These are phyloP conservation scores for Hyalella azteca DNA, from an alignment of 2,888 invertebrate genomes.

Conservation along the genomic window DNA sequence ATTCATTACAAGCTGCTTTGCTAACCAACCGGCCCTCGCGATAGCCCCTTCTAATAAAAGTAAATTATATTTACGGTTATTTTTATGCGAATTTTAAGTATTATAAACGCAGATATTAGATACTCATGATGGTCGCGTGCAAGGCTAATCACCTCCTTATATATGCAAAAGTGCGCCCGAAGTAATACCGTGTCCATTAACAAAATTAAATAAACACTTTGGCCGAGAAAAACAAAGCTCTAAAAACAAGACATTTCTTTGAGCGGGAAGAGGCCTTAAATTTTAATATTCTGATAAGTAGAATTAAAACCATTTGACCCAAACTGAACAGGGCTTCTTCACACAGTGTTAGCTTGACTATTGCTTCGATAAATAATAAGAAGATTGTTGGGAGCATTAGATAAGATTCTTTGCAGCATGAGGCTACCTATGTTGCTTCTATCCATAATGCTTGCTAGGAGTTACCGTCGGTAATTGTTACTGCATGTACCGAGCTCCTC, in stretches of 20 bases:
- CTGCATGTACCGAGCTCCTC: slow-evolving; percentile 28
- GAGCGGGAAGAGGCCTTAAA: slow-evolving; percentile 33
- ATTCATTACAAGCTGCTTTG: slow-evolving; percentile 33
- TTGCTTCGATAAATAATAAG: slow-evolving; percentile 34
- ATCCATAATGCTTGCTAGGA: not conserved
- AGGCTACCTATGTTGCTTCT: slow-evolving; percentile 16
- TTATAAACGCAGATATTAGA: slow-evolving; percentile 40
- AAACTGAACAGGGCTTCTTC: slow-evolving; percentile 15
- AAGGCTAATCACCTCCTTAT: slow-evolving; percentile 36
- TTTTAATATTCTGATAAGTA: slow-evolving; percentile 40
- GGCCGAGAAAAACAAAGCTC: slow-evolving; percentile 26
- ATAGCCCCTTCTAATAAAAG: slow-evolving; percentile 42
- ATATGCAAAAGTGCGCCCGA: slow-evolving; percentile 34
- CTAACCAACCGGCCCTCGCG: slow-evolving; percentile 28
- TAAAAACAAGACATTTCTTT: slow-evolving; percentile 34
- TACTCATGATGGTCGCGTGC: slow-evolving; percentile 35
- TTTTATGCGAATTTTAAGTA: slow-evolving; percentile 38
- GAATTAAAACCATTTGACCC: slow-evolving; percentile 37
- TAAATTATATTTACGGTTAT: slow-evolving; percentile 41
- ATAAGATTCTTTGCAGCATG: slow-evolving; percentile 28
- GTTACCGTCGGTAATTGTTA: slow-evolving; percentile 26
- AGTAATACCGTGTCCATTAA: slow-evolving; percentile 38
- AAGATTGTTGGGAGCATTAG: slow-evolving; percentile 6
- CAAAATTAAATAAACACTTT: slow-evolving; percentile 41
- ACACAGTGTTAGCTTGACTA: slow-evolving; percentile 17